Conservation (phyloP, 2,888 invertebrate species). For the Resseliella maxima region DNA sequence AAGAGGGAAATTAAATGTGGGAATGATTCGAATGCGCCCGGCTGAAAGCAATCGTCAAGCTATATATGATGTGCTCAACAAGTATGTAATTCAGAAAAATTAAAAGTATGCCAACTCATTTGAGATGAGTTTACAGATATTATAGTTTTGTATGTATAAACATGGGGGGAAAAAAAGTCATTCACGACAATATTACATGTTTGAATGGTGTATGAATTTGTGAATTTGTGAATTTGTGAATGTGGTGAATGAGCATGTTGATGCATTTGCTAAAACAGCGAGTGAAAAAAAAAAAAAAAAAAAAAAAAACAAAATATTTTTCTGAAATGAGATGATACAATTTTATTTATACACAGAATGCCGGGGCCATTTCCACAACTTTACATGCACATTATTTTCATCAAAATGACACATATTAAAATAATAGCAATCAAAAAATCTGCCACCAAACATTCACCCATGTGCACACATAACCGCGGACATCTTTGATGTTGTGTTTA, state of each 20-base stretch:
- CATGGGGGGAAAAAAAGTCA: not conserved
- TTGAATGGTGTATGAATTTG: no score
- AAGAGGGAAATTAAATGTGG: slow-evolving; percentile 32
- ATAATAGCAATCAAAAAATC: slow-evolving; percentile 28
- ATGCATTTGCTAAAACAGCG: not conserved
- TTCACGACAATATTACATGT: not conserved
- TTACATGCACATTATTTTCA: slow-evolving; percentile 34
- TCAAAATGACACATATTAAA: slow-evolving; percentile 53
- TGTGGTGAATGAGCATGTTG: not conserved
- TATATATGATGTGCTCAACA: not conserved
- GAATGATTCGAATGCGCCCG: not conserved
- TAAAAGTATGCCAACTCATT: slow-evolving; percentile 19
- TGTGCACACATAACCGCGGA: not conserved
- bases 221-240: not conserved
- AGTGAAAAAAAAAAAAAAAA: not conserved
- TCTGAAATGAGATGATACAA: not conserved
- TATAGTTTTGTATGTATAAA: not conserved
- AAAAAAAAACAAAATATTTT: not conserved
- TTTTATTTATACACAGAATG: slow-evolving; percentile 37
- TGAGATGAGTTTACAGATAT: not conserved
- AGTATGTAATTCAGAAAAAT: slow-evolving; percentile 53
- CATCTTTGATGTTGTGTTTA: not conserved
- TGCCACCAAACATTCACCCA: not conserved
- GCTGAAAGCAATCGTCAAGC: not conserved
- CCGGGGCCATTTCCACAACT: not conserved